These are phyloP conservation scores for Melanotaenia boesemani DNA, from an alignment of 2,797 vertebrate genomes.

Conservation along the genomic window DNA sequence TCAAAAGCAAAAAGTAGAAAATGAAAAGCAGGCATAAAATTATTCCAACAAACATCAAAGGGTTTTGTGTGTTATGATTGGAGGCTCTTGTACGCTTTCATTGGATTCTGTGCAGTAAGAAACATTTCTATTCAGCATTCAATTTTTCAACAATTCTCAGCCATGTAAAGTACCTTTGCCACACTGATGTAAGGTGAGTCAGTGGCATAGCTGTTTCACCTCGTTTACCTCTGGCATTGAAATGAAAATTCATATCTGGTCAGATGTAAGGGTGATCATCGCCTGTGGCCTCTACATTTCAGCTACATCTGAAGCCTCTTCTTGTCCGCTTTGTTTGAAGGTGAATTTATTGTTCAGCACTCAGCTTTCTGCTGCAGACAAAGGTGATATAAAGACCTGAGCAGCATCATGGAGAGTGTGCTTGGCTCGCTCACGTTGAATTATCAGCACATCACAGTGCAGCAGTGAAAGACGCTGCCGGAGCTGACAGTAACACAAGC, in stretches of 20 bases:
- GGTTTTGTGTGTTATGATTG: conserved; percentile 73
- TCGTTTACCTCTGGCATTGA: conserved; percentile 51
- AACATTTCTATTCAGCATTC: conserved; percentile 65
- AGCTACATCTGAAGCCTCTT: conserved; percentile 33
- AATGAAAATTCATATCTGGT: conserved; percentile 65
- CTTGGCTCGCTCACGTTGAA: conserved; percentile 14
- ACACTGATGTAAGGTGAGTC: conserved; percentile 53
- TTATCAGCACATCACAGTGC: conserved; percentile 42
- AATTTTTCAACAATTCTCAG: conserved; percentile 67
- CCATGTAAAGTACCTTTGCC: conserved; percentile 36
- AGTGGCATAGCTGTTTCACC: conserved; percentile 49
- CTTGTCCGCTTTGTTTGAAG: conserved; percentile 31
- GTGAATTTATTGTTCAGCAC: conserved; percentile 28
- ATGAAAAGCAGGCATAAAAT: conserved; percentile 78
- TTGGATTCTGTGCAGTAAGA: conserved; percentile 58
- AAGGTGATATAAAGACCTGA: conserved; percentile 18
- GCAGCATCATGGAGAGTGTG: background rate
- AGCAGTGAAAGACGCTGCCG: conserved; percentile 28
- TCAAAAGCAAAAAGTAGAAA: conserved; percentile 77
- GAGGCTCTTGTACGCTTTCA: conserved; percentile 71
- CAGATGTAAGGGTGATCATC: conserved; percentile 47
- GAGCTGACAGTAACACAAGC: background rate
- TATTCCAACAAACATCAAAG: conserved; percentile 82
- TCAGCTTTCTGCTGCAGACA: conserved; percentile 18
- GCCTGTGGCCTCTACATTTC: conserved; percentile 48